Evolutionary conservation across 2,113 vertebrate species (phyloP).

Genomic region (Tragelaphus imberbis): DNA sequence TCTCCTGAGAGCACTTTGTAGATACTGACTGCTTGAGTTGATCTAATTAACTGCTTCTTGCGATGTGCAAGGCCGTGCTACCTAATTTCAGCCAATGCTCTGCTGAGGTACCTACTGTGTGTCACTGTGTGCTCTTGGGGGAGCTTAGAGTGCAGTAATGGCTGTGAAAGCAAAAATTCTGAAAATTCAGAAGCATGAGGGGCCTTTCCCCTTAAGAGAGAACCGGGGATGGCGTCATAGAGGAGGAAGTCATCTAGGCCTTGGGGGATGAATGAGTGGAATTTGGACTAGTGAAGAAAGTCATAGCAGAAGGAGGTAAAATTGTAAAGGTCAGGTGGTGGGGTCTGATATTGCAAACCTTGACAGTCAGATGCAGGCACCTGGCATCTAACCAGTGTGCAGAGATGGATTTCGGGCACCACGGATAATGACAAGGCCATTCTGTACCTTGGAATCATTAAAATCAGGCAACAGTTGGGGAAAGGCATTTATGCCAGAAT

Average conservation of each 20-base stretch:
- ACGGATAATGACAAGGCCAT: neutral
- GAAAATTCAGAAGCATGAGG: neutral
- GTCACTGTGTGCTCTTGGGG: neutral
- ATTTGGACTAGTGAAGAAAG: neutral
- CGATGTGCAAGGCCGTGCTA: neutral
- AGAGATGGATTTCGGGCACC: neutral
- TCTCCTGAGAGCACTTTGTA: neutral
- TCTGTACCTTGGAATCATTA: neutral
- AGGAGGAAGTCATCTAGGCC: neutral
- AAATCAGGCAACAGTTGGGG: neutral
- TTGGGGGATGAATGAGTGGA: neutral
- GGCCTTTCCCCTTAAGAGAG: neutral
- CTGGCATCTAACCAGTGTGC: neutral
- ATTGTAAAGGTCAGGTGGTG: neutral
- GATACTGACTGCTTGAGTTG: neutral
- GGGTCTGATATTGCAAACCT: neutral
- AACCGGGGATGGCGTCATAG: neutral
- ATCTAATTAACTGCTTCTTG: neutral
- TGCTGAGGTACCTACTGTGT: neutral
- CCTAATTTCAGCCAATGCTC: neutral
- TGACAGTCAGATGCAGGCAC: neutral
- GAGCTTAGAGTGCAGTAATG: neutral
- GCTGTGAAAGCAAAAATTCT: neutral
- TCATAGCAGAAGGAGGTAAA: neutral
- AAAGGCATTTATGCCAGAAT: conserved; percentile 28